Evolutionary conservation across 2,113 vertebrate genomes (phyloP), one percentile per base, ranked within the genome.

Genomic region (Lycaon pictus): DNA sequence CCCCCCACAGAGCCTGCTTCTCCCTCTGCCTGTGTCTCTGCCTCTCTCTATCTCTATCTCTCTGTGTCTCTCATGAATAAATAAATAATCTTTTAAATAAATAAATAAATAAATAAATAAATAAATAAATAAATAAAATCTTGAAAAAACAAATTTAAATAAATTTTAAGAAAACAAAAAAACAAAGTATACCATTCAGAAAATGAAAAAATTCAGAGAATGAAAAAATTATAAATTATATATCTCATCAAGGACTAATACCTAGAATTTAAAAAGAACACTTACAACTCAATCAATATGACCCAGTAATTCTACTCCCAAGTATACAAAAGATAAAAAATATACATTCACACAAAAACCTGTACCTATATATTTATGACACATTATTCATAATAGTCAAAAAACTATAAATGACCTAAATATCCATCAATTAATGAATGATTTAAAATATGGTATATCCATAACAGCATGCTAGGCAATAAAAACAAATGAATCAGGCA

Each of bases 191-290:
- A 76, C 23, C 43, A 48, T 76, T 15, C 23, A 81, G 63, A 81
- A 90, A 90, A 12, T 74, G 29, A 81, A 32, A 29, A 48, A 65
- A 81, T 17, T 86, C 71, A 90, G 32, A 81, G 90, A 93, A 90
- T 71, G 69, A 2, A 2, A 11, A 11, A 13, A 88, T 20, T 92
- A 12, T 29, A 91, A 77, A 23, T 69, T n/a, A 79, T 13, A 13
- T 56, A 65, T 53, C 32, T 86, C 32, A 74, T 10, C 72, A 69
- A 79, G 12, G 6, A 43, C 35, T 62, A 48, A 19, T 88, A 88
- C 6, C 13, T 13, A 60, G 15, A 56, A 71, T 69, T 90, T 53
- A 43, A 90, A 94, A 90, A 69, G 4, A 65, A 20, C 7, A n/a
- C n/a, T 77, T 88, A 80, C 6, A 25, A 12, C 62, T 77, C 62